Evolutionary conservation across 2,113 vertebrate genomes (phyloP).

Genomic region (Limanda limanda): DNA sequence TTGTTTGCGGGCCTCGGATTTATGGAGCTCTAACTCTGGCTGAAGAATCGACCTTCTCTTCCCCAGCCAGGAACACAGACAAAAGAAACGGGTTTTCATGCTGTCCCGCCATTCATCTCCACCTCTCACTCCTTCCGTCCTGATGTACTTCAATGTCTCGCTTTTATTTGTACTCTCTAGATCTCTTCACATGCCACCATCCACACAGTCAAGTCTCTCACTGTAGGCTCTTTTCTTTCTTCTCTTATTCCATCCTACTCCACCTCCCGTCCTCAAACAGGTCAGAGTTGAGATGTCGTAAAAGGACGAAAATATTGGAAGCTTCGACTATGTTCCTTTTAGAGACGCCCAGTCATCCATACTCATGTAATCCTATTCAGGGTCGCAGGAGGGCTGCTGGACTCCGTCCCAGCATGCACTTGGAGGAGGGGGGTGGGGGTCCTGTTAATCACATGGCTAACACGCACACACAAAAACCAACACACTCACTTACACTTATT

Average conservation of each 20-base stretch:
- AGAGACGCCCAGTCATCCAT: slow-evolving; percentile 53
- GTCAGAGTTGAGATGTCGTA: slow-evolving; percentile 5
- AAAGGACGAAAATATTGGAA: slow-evolving; percentile 2
- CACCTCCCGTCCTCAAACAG: slow-evolving; percentile 21
- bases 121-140: slow-evolving; percentile 52
- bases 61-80: slow-evolving; percentile 50
- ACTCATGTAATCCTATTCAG: slow-evolving; percentile 67
- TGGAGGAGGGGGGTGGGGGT: background rate
- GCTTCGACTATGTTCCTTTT: slow-evolving; percentile 43
- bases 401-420: slow-evolving; percentile 50
- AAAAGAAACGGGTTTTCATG: slow-evolving; percentile 64
- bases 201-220: slow-evolving; percentile 19
- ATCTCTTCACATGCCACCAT: slow-evolving; percentile 52
- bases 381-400: slow-evolving; percentile 40
- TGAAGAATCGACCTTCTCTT: slow-evolving; percentile 67
- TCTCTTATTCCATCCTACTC: slow-evolving; percentile 15
- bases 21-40: slow-evolving; percentile 51
- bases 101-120: slow-evolving; percentile 66
- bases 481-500: background rate
- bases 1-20: slow-evolving; percentile 66
- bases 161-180: slow-evolving; percentile 52
- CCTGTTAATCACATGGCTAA: slow-evolving; percentile 40
- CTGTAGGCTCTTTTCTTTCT: background rate
- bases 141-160: slow-evolving; percentile 60
- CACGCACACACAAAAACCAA: slow-evolving; percentile 2